phyloP scores from a whole-genome alignment of 2,797 vertebrate genomes.

The Lophotriccus pileatus region DNA sequence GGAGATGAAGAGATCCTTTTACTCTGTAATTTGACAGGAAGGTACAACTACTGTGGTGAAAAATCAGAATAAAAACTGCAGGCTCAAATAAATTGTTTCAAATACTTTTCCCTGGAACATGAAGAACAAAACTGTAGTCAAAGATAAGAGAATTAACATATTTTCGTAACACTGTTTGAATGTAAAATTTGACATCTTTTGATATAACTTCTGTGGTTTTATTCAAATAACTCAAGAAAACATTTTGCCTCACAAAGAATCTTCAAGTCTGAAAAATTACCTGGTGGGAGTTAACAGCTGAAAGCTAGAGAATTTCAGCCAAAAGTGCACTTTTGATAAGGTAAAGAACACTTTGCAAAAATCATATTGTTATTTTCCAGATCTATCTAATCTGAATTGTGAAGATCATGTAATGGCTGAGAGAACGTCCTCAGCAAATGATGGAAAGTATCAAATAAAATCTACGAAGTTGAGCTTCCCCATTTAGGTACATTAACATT shows the following conservation, averaged over 20 bases:
- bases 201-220: neutral
- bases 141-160: neutral
- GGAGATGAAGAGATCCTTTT: neutral
- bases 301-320: neutral
- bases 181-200: neutral
- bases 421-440: neutral
- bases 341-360: neutral
- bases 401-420: neutral
- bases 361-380: neutral
- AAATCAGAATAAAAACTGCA: neutral
- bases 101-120: neutral
- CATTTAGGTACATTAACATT: neutral
- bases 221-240: neutral
- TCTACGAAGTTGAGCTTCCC: neutral
- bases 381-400: neutral
- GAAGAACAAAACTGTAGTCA: neutral
- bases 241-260: neutral
- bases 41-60: neutral
- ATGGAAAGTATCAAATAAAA: neutral
- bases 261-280: neutral
- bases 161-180: neutral
- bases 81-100: neutral
- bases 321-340: neutral
- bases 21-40: neutral
- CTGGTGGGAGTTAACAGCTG: neutral